phyloP scores from a whole-genome alignment of 2,113 vertebrate genomes.

The Chaetodon trifascialis region DNA sequence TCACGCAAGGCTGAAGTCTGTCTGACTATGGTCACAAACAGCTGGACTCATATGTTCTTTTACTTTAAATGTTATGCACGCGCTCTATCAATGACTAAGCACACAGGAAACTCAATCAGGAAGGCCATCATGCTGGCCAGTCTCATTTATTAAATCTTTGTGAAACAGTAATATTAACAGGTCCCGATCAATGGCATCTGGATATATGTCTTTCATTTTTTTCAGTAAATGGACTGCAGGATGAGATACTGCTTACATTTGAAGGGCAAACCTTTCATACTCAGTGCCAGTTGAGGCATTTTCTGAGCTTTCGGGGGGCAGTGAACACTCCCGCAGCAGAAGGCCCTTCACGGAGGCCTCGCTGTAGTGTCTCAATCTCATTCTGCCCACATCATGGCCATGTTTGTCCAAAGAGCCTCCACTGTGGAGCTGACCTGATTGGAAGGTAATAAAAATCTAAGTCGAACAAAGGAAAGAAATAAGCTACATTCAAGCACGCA shows the following conservation, averaged over 20 bases:
- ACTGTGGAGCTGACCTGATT: slow-evolving; percentile 93
- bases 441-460: slow-evolving; percentile 99
- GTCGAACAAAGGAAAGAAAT: slow-evolving; percentile 87
- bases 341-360: slow-evolving; percentile 43
- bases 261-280: slow-evolving; percentile 33
- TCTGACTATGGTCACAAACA: not conserved
- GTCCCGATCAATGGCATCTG: not conserved
- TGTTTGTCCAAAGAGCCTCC: slow-evolving; percentile 96
- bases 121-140: not conserved
- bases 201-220: slow-evolving; percentile 24
- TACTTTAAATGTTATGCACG: not conserved
- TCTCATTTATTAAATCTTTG: not conserved
- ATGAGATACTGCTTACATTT: slow-evolving; percentile 12
- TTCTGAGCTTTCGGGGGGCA: slow-evolving; percentile 22
- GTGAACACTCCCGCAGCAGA: slow-evolving; percentile 17
- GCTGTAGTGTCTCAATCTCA: slow-evolving; percentile 61
- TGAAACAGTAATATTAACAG: not conserved
- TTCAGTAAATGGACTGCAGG: not conserved
- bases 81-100: not conserved
- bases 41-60: not conserved
- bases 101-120: not conserved
- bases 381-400: slow-evolving; percentile 88
- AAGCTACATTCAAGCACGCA: slow-evolving; percentile 72
- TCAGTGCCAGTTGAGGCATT: slow-evolving; percentile 16
- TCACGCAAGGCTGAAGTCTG: not conserved